Evolutionary conservation across 2,797 vertebrate genomes (phyloP).

Genomic region (Myiotriccus ornatus): DNA sequence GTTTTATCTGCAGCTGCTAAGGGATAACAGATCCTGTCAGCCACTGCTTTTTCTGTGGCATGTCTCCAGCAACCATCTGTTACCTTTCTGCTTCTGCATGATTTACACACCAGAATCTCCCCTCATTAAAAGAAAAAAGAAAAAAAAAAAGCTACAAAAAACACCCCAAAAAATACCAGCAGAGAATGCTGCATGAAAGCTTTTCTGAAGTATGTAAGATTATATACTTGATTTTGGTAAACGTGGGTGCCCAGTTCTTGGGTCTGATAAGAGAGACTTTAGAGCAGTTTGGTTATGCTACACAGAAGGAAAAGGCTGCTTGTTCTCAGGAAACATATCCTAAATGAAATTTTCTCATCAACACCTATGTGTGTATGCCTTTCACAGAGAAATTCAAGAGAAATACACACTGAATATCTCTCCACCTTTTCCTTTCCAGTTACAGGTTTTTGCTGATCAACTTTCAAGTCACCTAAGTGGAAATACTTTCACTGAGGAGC

Average conservation of each 20-base stretch:
- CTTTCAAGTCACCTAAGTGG: not conserved
- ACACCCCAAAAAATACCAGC: not conserved
- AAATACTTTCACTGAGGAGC: not conserved
- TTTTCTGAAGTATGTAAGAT: not conserved
- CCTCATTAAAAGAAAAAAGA: not conserved
- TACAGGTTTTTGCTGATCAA: not conserved
- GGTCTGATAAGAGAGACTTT: not conserved
- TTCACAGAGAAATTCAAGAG: not conserved
- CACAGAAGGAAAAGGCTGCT: not conserved
- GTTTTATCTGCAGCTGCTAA: not conserved
- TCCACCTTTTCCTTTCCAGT: not conserved
- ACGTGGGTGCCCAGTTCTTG: not conserved
- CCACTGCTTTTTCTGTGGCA: not conserved
- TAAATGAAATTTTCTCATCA: not conserved
- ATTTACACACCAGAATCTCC: not conserved
- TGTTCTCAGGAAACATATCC: not conserved
- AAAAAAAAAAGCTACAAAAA: not conserved
- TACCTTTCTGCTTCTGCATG: not conserved
- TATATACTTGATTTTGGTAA: not conserved
- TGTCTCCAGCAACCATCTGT: not conserved
- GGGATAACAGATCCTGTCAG: constrained; percentile 22
- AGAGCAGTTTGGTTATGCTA: not conserved
- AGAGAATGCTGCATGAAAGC: not conserved
- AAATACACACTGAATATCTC: not conserved
- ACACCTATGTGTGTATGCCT: rapidly evolving